Conservation (phyloP, 2,113 vertebrate genomes). For the Dendrocopos noguchii region DNA sequence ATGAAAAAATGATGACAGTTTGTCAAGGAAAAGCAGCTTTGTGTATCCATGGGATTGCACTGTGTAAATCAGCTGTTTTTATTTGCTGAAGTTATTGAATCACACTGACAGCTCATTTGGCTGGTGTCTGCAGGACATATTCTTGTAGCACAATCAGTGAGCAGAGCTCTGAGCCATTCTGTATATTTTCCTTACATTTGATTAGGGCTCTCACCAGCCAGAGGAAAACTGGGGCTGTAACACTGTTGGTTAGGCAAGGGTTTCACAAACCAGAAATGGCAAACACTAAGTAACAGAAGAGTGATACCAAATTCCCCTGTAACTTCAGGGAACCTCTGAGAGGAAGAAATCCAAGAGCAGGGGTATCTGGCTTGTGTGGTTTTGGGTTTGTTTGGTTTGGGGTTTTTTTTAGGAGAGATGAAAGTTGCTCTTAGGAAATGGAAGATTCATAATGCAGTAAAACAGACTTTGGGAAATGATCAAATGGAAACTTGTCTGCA, state of each 20-base stretch:
- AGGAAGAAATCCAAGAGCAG: not conserved
- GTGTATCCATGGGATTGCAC: not conserved
- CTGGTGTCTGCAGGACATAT: not conserved
- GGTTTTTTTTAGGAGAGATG: not conserved
- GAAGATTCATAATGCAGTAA: conserved; percentile 29
- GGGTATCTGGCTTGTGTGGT: not conserved
- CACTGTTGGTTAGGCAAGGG: not conserved
- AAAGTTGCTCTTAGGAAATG: not conserved
- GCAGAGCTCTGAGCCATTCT: not conserved
- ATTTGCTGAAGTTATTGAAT: not conserved
- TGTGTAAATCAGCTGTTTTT: not conserved
- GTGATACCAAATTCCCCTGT: not conserved
- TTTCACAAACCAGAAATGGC: not conserved
- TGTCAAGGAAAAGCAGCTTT: not conserved
- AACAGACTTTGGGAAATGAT: conserved; percentile 41
- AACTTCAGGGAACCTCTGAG: not conserved
- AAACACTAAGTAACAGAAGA: not conserved
- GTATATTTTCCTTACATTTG: not conserved
- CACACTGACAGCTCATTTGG: not conserved
- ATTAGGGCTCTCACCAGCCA: not conserved
- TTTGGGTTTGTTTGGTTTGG: too few relatives aligned
- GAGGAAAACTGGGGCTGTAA: not conserved
- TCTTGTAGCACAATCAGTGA: not conserved
- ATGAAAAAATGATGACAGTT: not conserved
- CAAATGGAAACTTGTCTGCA: conserved; percentile 57